Percentiles rank a stretch among this genome's conserved stretches.
These are phyloP conservation scores for Paedocypris micromegethes DNA, from an alignment of 2,797 vertebrate genomes.

Conservation along the genomic window DNA sequence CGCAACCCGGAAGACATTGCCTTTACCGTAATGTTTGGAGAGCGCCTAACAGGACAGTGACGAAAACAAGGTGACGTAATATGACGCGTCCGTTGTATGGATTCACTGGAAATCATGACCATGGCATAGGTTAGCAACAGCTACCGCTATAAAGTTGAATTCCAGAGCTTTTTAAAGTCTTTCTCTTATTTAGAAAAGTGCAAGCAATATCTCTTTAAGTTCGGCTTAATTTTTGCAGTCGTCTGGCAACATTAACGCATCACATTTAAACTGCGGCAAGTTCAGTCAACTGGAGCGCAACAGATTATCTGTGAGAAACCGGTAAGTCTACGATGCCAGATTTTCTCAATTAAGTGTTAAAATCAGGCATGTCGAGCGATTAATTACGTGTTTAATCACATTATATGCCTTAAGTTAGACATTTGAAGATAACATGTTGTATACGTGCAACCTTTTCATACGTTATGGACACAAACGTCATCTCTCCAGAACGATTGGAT, in stretches of 20 bases:
- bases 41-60: neutral
- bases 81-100: slow-evolving; percentile 35
- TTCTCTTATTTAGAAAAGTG: neutral
- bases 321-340: slow-evolving; percentile 5
- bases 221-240: neutral
- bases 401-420: no score
- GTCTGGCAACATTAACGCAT: slow-evolving; percentile 4
- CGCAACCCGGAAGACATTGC: slow-evolving; percentile 38
- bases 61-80: slow-evolving; percentile 3
- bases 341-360: no score
- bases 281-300: slow-evolving; percentile 2
- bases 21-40: slow-evolving; percentile 35
- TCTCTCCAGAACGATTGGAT: no score
- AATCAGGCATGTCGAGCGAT: no score
- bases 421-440: no score
- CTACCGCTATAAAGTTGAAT: neutral
- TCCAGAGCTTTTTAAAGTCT: neutral
- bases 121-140: neutral
- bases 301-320: slow-evolving; percentile 4
- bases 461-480: no score
- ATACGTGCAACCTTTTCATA: no score
- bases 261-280: neutral
- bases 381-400: no score
- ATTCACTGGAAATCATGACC: slow-evolving; percentile 24
- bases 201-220: neutral